Base-by-base conservation (phyloP, 2,888 invertebrate species). In the Onthophagus sagittarius region DNA sequence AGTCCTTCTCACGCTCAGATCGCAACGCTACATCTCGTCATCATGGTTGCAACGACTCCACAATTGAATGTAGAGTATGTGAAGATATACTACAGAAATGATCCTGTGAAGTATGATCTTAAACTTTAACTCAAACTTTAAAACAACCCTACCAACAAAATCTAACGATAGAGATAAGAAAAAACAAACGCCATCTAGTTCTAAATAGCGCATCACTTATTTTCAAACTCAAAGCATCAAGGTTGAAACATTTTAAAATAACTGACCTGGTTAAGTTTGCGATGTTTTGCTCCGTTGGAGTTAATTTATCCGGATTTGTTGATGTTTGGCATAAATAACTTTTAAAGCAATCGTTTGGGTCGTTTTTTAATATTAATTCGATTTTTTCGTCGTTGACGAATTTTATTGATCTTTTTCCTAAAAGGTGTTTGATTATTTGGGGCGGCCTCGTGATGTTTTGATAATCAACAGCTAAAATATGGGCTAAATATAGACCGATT, bases 21-120 rank as follows among this genome's bases (percentile, higher is more conserved):
- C 84, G 85, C 82, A 86, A 84, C 85, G 85, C 87, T 87, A 81
- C 80, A 70, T 64, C 88, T 89, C 89, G 77, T 90, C 89, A 88
- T 88, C 89, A 86, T 88, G 88, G 89, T 82, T 88, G 83, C 82
- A 80, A 82, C 79, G 78, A 85, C 87, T 87, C 87, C 83, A 84
- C 81, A 77, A 80, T 87, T 84, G 84, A 84, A 83, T 85, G 84
- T 83, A 87, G 86, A 87, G 86, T 83, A 83, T 85, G 84, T 83
- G 87, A 88, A 89, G 88, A 89, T 87, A 85, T 86, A 89, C 89
- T 90, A 88, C 89, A 89, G 89, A 89, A 89, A 88, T 89, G 89
- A 90, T 89, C 89, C 89, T 89, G 88, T 88, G 88, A 89, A 89
- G 89, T 83, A 83, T 83, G 82, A 83, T 83, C 83, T 83, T 83